Base-by-base conservation (phyloP, 2,888 invertebrate species). In the Chymomyza procnemis region DNA sequence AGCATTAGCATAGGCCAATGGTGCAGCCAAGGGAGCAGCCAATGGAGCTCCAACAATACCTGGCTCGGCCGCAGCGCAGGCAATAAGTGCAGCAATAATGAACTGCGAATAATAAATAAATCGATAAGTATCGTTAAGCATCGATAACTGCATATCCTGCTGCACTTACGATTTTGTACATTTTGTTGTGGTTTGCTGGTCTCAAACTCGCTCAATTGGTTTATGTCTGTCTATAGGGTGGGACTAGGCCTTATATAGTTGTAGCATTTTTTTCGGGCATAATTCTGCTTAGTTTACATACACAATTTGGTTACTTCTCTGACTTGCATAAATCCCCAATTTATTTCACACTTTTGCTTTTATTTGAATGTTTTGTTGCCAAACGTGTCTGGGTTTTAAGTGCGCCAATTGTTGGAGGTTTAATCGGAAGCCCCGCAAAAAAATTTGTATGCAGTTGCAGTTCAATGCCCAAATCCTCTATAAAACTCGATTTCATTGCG, bases 1-100 rank as follows among this genome's bases (percentile, higher is more conserved):
- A 67, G 92, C 92, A 64, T 92, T 92, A 70, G 92, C 92, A 64
- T 92, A 92, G 69, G 92, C 89, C 56, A 85, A 47, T 73, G 90
- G 77, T n/a, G 87, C 77, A 1, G 73, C 71, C 16, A 83, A 66
- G 22, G 81, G 71, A 0, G 68, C 72, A 5, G 74, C 54, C 21
- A 75, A 19, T 16, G 71, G 19, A 12, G 73, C 72, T 19, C 74
- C 75, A 34, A 84, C 62, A 1, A 85, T 63, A 26, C 89, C 80
- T 2, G 89, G 84, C 48, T 79, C 71, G 66, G 88, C 88, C 8
- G 76, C 64, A 19, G 80, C 79, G 68, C 83, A 83, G 30, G 86
- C 85, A 41, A 85, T 67, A 46, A 87, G 64, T 12, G 88, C 88
- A 63, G 84, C 71, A 34, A 89, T 65, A 61, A 87, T 69, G 54